Percentiles rank a stretch among this genome's conserved stretches.
phyloP scores from a whole-genome alignment of 2,888 invertebrate genomes.

The Lasioglossum leucozonium region DNA sequence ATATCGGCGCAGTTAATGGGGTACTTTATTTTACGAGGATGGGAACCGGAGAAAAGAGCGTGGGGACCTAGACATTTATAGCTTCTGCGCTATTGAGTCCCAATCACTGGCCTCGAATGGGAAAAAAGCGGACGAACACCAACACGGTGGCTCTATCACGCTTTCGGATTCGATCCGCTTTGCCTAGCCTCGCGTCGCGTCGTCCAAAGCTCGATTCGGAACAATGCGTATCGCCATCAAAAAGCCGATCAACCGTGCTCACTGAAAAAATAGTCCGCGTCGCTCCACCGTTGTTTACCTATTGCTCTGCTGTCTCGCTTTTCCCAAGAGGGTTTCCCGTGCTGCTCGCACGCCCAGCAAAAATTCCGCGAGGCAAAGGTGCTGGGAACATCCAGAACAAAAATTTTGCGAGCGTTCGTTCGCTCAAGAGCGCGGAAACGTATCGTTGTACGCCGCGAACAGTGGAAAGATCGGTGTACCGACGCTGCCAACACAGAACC shows the following conservation, averaged over 20 bases:
- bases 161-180: constrained; percentile 12
- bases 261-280: neutral
- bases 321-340: too few species aligned
- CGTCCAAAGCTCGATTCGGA: constrained; percentile 9
- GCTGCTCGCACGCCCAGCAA: too few species aligned
- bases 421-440: neutral
- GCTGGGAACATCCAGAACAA: neutral
- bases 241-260: constrained; percentile 20
- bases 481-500: neutral
- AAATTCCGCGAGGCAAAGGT: neutral
- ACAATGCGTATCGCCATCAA: constrained; percentile 34
- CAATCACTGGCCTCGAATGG: constrained; percentile 36
- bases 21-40: constrained; percentile 55
- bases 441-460: neutral
- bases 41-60: neutral
- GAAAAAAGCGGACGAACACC: neutral
- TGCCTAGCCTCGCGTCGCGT: neutral
- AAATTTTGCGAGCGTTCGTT: neutral
- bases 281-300: constrained; percentile 16
- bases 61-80: constrained; percentile 50
- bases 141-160: neutral
- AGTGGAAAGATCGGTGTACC: neutral
- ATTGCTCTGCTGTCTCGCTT: neutral
- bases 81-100: constrained; percentile 55
- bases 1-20: constrained; percentile 62